A percentile compares a stretch with the other conserved stretches of the same genome.
Evolutionary conservation across 2,797 vertebrate species (phyloP).

Genomic region (Rhyacichthys aspro): DNA sequence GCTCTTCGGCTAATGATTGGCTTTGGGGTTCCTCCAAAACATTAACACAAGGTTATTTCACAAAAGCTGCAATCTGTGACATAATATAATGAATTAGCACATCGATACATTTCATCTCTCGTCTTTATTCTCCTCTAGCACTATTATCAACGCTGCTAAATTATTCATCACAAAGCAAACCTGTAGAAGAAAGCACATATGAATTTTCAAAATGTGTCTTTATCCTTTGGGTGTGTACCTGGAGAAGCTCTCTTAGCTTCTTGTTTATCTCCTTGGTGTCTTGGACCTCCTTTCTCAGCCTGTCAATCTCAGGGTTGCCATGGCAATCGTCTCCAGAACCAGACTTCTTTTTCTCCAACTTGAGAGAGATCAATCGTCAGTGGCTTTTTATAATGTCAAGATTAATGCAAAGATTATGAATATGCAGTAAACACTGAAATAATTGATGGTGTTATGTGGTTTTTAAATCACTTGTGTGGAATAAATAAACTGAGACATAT

Average conservation of each 20-base stretch:
- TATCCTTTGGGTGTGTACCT: constrained; percentile 59
- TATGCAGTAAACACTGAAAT: constrained; percentile 31
- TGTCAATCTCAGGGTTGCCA: constrained; percentile 83
- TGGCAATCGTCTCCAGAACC: constrained; percentile 78
- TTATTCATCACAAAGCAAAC: constrained; percentile 65
- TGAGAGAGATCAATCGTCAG: constrained; percentile 35
- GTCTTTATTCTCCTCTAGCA: constrained; percentile 8
- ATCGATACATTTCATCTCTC: neutral
- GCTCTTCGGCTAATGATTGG: constrained; percentile 81
- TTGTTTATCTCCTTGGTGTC: constrained; percentile 85
- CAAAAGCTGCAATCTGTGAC: constrained; percentile 8
- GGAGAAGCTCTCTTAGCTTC: constrained; percentile 82
- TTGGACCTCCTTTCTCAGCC: constrained; percentile 85
- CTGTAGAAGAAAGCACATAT: constrained; percentile 19
- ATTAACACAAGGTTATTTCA: constrained; percentile 30
- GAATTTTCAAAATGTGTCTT: constrained; percentile 14
- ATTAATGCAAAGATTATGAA: constrained; percentile 40
- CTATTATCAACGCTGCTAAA: constrained; percentile 55
- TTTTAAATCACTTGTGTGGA: constrained; percentile 4
- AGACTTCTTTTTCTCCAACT: constrained; percentile 70
- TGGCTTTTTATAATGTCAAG: neutral
- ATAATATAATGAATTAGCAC: neutral
- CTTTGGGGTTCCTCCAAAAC: constrained; percentile 77
- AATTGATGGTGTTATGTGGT: constrained; percentile 26
- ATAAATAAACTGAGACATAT: too few species aligned